Evolutionary conservation across 2,113 vertebrate species (phyloP).

Genomic region (Cynocephalus volans): DNA sequence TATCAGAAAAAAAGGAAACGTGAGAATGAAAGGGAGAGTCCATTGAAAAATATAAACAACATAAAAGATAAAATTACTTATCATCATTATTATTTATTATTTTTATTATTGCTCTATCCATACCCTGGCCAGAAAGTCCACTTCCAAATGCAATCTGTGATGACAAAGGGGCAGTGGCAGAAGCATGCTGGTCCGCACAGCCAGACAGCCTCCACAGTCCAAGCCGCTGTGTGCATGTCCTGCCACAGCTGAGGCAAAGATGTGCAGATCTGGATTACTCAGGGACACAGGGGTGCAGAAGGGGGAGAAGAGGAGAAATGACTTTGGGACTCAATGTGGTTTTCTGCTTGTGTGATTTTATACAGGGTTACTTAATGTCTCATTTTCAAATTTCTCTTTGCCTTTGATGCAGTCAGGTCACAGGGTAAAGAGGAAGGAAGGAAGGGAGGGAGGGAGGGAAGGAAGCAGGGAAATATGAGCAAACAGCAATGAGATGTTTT

Average conservation of each 20-base stretch:
- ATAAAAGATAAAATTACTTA: neutral
- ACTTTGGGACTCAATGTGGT: neutral
- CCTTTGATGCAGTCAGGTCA: neutral
- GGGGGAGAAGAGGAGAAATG: neutral
- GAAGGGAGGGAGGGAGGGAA: no score
- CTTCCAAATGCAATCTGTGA: neutral
- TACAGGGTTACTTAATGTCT: neutral
- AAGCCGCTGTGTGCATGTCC: rapidly evolving
- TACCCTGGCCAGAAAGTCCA: neutral
- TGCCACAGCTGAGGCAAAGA: neutral
- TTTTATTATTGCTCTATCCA: neutral
- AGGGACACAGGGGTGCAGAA: neutral
- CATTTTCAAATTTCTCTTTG: neutral
- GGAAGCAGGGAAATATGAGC: neutral
- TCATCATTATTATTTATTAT: neutral
- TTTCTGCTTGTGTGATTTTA: neutral
- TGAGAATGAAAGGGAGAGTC: neutral
- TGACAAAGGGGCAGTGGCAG: neutral
- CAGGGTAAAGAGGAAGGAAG: neutral
- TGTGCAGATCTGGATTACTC: neutral
- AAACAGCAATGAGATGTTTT: neutral
- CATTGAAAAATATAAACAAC: neutral
- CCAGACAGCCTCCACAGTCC: rapidly evolving
- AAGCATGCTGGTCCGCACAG: neutral
- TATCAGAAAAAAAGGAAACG: neutral